phyloP scores from a whole-genome alignment of 2,797 vertebrate genomes.

The Darevskia nairensis region DNA sequence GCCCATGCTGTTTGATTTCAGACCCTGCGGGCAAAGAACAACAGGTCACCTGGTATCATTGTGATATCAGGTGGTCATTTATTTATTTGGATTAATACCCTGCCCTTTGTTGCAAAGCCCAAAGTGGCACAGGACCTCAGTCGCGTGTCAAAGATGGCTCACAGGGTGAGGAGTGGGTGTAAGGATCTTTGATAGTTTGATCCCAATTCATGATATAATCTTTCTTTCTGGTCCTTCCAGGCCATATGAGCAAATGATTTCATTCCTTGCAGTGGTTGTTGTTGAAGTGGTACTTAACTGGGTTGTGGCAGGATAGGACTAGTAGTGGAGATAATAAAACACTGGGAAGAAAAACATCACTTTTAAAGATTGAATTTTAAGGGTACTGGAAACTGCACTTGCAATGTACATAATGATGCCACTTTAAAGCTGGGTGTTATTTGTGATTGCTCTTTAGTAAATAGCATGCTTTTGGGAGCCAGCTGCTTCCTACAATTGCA shows the following conservation, averaged over 20 bases:
- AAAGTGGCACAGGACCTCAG: no score
- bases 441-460: conserved; percentile 56
- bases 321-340: not conserved
- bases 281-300: not conserved
- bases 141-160: no score
- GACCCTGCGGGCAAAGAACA: no score
- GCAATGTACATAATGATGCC: conserved; percentile 19
- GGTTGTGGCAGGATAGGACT: no score
- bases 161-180: no score
- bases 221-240: not conserved
- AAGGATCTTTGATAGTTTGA: not conserved
- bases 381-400: not conserved
- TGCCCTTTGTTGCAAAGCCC: no score
- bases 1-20: no score
- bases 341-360: not conserved
- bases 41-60: no score
- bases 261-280: not conserved
- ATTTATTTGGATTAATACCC: no score
- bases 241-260: not conserved
- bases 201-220: not conserved
- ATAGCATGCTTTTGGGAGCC: conserved; percentile 61
- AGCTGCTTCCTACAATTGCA: conserved; percentile 66
- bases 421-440: conserved; percentile 67
- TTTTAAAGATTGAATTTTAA: conserved; percentile 12
- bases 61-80: no score